phyloP scores from a whole-genome alignment of 2,888 invertebrate genomes.

The Meandrusa payeni region DNA sequence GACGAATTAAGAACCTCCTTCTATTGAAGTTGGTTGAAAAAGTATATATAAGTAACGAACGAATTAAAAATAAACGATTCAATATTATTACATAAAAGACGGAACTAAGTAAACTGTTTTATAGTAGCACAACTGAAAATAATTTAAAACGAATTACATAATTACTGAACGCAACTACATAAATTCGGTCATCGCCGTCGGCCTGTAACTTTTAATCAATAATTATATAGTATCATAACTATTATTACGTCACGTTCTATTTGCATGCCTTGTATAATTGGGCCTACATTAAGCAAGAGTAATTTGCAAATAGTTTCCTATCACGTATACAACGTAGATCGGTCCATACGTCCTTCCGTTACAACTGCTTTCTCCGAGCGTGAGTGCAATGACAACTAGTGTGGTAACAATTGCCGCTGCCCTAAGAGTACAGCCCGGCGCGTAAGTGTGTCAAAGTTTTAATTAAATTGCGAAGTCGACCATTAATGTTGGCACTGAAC shows the following conservation, averaged over 20 bases:
- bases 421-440: constrained; percentile 44
- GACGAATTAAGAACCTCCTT: too few relatives aligned
- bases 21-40: too few relatives aligned
- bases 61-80: too few relatives aligned
- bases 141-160: constrained; percentile 25
- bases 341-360: constrained; percentile 55
- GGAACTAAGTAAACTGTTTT: constrained; percentile 10
- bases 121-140: constrained; percentile 16
- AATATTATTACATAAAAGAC: constrained; percentile 14
- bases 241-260: constrained; percentile 7
- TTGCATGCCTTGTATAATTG: background rate
- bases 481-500: constrained; percentile 37
- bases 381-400: constrained; percentile 51
- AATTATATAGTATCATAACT: constrained; percentile 22
- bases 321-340: constrained; percentile 50
- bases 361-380: constrained; percentile 63
- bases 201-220: constrained; percentile 20
- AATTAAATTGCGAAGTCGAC: constrained; percentile 46
- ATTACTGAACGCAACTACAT: constrained; percentile 10
- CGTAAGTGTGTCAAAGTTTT: constrained; percentile 58
- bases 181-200: constrained; percentile 13
- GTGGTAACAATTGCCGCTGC: constrained; percentile 37
- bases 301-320: constrained; percentile 50
- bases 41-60: too few relatives aligned
- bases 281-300: constrained; percentile 40